These are phyloP conservation scores for Phenganax stokvisi DNA, from an alignment of 92 coral and sea anemone genomes.

Conservation along the genomic window DNA sequence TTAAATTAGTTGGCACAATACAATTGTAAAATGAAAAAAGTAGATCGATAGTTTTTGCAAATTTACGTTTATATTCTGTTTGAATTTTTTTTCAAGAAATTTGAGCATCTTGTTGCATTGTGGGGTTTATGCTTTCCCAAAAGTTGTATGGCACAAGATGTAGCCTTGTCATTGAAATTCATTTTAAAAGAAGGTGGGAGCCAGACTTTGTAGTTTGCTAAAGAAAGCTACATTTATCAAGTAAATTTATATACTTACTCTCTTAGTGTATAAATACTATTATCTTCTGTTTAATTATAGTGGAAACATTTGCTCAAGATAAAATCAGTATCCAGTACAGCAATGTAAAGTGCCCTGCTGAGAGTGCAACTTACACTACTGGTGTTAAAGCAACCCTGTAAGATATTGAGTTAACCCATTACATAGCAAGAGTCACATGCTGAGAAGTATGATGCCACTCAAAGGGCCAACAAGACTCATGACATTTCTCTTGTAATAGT, in stretches of 20 bases:
- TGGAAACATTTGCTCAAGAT: not conserved
- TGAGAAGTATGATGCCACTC: too few species aligned
- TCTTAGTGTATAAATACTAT: not conserved
- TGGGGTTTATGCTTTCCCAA: conserved; percentile 33
- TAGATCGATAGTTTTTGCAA: too few species aligned
- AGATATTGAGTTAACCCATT: not conserved
- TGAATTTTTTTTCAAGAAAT: not conserved
- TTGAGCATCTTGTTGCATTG: not conserved
- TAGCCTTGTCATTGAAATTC: not conserved
- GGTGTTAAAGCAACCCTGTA: conserved; percentile 6
- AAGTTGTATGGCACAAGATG: conserved; percentile 20
- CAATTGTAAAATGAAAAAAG: too few species aligned
- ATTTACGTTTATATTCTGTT: not conserved
- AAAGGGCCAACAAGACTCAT: too few species aligned
- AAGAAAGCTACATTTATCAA: not conserved
- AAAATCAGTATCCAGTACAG: not conserved
- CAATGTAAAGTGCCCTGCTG: not conserved
- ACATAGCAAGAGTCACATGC: too few species aligned
- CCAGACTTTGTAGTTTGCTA: not conserved
- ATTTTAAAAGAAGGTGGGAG: not conserved
- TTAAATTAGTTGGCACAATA: too few species aligned
- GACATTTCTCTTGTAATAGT: too few species aligned
- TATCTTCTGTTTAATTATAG: not conserved
- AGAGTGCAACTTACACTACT: not conserved
- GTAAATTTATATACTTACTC: too few species aligned